Conservation (phyloP, 2,888 invertebrate species). For the Tridacna gigas region DNA sequence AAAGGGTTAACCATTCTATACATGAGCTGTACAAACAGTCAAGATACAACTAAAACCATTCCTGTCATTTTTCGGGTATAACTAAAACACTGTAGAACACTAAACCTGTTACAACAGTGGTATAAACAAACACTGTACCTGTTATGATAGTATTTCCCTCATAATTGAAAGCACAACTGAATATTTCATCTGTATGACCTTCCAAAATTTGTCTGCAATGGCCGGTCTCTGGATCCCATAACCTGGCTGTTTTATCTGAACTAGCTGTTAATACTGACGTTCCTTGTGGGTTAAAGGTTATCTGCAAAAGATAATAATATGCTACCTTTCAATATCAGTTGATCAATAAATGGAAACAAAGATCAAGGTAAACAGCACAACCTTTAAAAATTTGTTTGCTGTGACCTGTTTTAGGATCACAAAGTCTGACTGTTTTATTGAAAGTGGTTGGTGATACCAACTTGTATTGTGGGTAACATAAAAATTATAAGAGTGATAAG, state of each 20-base stretch:
- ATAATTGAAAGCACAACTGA: conserved; percentile 93
- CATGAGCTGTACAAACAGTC: neutral
- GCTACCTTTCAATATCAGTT: no score
- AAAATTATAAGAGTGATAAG: no score
- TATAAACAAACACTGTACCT: conserved; percentile 69
- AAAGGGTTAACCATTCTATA: neutral
- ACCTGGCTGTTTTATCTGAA: conserved; percentile 90
- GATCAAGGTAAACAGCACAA: no score
- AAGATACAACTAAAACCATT: no score
- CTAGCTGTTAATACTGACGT: conserved; percentile 91
- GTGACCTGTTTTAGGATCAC: no score
- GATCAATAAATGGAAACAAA: no score
- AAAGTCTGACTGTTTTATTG: no score
- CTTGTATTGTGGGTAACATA: no score
- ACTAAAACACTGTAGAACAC: no score
- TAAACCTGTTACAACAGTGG: neutral
- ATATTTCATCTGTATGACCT: conserved; percentile 92
- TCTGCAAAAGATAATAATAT: conserved; percentile 84
- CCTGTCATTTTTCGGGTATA: no score
- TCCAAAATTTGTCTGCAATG: conserved; percentile 90
- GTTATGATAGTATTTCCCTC: conserved; percentile 92
- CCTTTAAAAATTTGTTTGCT: no score
- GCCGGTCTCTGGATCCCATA: conserved; percentile 91
- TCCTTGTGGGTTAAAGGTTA: conserved; percentile 93
- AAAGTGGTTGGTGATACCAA: no score